Conservation (phyloP, 2,888 invertebrate genomes). For the Liopterus haemorrhoidalis region DNA sequence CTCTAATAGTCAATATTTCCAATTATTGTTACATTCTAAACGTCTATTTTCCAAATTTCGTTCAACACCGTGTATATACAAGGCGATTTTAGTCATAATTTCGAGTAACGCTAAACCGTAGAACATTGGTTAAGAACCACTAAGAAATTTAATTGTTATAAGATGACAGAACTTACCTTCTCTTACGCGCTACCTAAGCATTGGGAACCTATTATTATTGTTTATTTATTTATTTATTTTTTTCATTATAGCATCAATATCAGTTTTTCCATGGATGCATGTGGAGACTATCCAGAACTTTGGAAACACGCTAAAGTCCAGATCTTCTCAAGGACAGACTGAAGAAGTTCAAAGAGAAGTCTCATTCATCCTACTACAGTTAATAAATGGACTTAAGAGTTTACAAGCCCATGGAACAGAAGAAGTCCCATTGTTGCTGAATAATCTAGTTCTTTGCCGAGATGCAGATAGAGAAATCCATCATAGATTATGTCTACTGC, state of each 20-base stretch:
- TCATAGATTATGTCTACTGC: conserved; percentile 64
- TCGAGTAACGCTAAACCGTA: no score
- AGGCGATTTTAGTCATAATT: no score
- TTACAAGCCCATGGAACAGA: conserved; percentile 79
- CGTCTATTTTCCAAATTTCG: no score
- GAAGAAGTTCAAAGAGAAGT: conserved; percentile 57
- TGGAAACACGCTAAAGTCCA: conserved; percentile 56
- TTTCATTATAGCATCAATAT: conserved; percentile 62
- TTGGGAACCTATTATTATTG: not conserved
- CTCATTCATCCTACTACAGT: conserved; percentile 71
- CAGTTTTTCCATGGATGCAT: conserved; percentile 67
- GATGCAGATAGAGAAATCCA: conserved; percentile 55
- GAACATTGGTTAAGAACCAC: no score
- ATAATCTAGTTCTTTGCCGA: conserved; percentile 66
- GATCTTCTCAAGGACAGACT: conserved; percentile 39
- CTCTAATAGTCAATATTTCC: no score
- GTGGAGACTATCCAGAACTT: conserved; percentile 69
- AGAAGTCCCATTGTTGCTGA: conserved; percentile 64
- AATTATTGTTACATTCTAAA: no score
- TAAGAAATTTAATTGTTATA: no score
- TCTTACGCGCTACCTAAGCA: no score
- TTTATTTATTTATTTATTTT: conserved; percentile 11
- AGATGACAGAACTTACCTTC: no score
- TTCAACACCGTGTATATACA: no score
- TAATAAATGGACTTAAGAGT: conserved; percentile 75